Base-by-base conservation (phyloP, 2,888 invertebrate species). In the Matsumyia berberina region DNA sequence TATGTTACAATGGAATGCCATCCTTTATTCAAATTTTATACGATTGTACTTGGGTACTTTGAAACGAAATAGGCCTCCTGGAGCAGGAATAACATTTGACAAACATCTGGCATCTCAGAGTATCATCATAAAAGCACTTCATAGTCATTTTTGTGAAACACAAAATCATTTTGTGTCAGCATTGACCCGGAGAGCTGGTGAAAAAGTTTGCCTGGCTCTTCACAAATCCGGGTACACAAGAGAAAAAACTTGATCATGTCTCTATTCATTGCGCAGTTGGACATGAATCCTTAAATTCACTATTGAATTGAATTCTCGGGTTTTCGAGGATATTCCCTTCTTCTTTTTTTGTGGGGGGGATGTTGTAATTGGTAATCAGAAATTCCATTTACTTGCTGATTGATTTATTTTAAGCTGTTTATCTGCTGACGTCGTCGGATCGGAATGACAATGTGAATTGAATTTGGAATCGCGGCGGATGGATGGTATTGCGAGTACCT, bases 391-490 rank as follows among this genome's bases (percentile, higher is more conserved):
- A 77, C 66, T 60, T 37, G 42, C 53, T 72, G 82, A 82, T 77
- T 82, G 82, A 82, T 82, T 77, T 77, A 77, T 77, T 82, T 82
- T 66, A 77, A 82, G 77, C 82, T 76, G 69, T 81, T 70, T 81
- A 64, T 70, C 31, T 69, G 70, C 12, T 70, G 70, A 70, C 57
- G 79, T 24, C 24, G 24, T 64, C 58, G 42, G 77, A 51, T 39
- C 11, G 44, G 42, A 60, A 42, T 53, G 64, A 58, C 70, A 55
- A 44, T 35, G 51, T 15, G 33, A 57, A 66, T 46, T 82, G 69
- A 66, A 42, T 77, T 58, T 55, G 64, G 44, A 29, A 70, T 8
- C n/a, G 24, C 9, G 19, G 60, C 8, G 35, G 42, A 53, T 1
- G 42, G 46, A 39, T 19, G 17, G 19, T 19, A 19, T 31, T 29